Evolutionary conservation across 2,113 vertebrate species (phyloP), one percentile per base, ranked within the genome.

Genomic region (Chaenogobius annularis): DNA sequence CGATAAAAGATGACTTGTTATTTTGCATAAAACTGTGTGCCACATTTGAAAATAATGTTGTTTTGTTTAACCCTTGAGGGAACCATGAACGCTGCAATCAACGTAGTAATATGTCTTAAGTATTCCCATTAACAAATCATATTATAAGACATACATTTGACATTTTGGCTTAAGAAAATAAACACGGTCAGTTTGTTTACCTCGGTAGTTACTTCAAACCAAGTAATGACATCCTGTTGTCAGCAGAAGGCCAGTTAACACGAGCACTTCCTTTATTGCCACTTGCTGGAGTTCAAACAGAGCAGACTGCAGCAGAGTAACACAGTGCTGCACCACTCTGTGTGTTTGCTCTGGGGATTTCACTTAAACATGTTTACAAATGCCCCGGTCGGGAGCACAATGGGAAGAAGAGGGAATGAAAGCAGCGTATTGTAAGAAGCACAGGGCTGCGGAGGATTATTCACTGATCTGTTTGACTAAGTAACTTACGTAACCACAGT

Each of bases 301-400:
- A 69, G 68, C 52, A 69, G 75, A 78, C 72, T 77, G 87, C 82
- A 78, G 81, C 83, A 84, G 66, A 37, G 73, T 56, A 58, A 73
- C 77, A 52, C 55, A 74, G 80, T 72, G 83, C 81, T 77, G 69
- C 75, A 31, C 26, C 26, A 10, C 46, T 72, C 54, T 55, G n/a
- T 65, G 73, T 90, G 87, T 92, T 91, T 90, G 84, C 89, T 86
- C 79, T 85, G 63, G 68, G 87, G 89, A 91, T 92, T 91, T 89
- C 71, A 73, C 79, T 86, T 79, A 71, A 85, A 85, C 85, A 83
- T 88, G 88, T 89, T 92, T 88, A 83, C 87, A 84, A 88, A 83
- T 79, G 83, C 65, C 85, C 65, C 87, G 44, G 82, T 86, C 70
- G 85, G 89, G 80, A 90, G 75, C 88, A 74, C 82, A 82, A 84